A percentile compares a stretch with the other conserved stretches of the same genome.
These are phyloP conservation scores for Rhabdomys pumilio DNA, from an alignment of 2,797 vertebrate species.

Conservation along the genomic window DNA sequence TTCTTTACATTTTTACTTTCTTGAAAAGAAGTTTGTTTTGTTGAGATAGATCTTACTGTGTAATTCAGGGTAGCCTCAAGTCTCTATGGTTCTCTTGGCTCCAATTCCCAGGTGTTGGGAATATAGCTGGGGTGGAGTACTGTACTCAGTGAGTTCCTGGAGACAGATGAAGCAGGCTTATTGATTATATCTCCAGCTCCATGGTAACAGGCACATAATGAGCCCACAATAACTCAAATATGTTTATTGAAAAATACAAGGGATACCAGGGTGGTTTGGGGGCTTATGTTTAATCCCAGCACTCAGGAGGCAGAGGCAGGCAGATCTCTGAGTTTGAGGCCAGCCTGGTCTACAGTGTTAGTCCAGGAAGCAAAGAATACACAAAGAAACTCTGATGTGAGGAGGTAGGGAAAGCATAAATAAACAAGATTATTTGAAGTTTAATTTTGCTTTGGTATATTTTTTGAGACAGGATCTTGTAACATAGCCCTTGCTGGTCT, in stretches of 20 bases:
- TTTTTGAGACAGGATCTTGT: not conserved
- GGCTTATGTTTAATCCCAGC: not conserved
- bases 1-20: slow-evolving; percentile 60
- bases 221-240: not conserved
- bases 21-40: slow-evolving; percentile 51
- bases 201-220: not conserved
- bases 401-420: not conserved
- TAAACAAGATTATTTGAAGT: not conserved
- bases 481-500: not conserved
- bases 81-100: not conserved
- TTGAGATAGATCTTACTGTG: not conserved
- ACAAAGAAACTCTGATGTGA: not conserved
- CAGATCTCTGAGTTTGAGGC: not conserved
- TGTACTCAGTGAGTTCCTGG: not conserved
- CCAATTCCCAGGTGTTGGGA: not conserved
- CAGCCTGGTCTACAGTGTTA: not conserved
- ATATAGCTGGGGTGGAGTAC: not conserved
- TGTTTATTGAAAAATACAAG: slow-evolving; percentile 58
- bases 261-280: not conserved
- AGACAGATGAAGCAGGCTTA: too few species aligned
- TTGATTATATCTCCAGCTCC: not conserved
- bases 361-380: not conserved
- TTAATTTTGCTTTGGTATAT: not conserved
- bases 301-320: not conserved
- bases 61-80: not conserved